Evolutionary conservation across 1,140 invertebrate genomes (phyloP).

Genomic region (Eciton burchellii): DNA sequence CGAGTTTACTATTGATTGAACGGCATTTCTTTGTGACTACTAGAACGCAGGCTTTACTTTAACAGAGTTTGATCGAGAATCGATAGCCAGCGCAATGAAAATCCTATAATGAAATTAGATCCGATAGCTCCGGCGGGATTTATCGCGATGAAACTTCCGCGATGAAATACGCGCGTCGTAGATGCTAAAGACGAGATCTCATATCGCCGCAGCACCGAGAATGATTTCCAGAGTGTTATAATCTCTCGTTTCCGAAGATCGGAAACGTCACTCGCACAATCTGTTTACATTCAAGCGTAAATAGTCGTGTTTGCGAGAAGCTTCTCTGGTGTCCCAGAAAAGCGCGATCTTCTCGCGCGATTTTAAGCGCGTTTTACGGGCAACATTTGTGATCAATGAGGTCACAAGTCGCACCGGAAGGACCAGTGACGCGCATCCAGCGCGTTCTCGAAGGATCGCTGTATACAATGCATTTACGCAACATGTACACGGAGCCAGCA

Average conservation of each 20-base stretch:
- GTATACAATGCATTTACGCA: conserved; percentile 35
- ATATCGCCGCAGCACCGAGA: not conserved
- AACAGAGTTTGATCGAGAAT: conserved; percentile 50
- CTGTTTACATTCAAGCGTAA: not conserved
- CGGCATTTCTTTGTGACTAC: conserved; percentile 49
- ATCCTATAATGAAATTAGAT: conserved; percentile 44
- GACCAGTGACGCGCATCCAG: not conserved
- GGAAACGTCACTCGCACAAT: not conserved
- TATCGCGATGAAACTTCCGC: conserved; percentile 26
- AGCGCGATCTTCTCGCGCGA: not conserved
- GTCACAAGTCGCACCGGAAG: not conserved
- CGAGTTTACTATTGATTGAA: conserved; percentile 45
- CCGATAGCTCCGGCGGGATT: conserved; percentile 19
- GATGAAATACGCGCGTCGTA: not conserved
- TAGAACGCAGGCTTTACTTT: conserved; percentile 48
- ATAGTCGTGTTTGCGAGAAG: not conserved
- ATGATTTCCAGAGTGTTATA: not conserved
- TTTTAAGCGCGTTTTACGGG: not conserved
- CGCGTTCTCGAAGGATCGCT: not conserved
- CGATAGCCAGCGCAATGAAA: conserved; percentile 31
- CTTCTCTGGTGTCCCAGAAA: not conserved
- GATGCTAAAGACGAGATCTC: not conserved
- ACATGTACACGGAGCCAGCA: not conserved
- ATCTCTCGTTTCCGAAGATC: not conserved
- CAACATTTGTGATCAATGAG: conserved; percentile 30